Percentiles rank a stretch among this genome's conserved stretches.
These are phyloP conservation scores for Cotesia glomerata DNA, from an alignment of 1,140 invertebrate genomes.

Conservation along the genomic window DNA sequence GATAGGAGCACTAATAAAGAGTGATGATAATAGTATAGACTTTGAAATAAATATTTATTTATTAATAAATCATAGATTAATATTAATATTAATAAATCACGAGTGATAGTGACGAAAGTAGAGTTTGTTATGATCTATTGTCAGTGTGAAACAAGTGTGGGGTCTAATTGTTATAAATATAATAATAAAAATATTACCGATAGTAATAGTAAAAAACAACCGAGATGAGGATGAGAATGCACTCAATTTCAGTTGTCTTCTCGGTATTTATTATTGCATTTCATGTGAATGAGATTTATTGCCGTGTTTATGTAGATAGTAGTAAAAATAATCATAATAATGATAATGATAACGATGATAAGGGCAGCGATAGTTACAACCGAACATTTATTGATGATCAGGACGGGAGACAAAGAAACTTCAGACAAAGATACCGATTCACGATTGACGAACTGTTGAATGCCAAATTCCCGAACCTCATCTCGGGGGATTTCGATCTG, in stretches of 20 bases:
- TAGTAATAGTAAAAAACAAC: conserved; percentile 17
- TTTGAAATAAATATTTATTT: no score
- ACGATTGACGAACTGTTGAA: conserved; percentile 74
- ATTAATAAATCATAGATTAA: no score
- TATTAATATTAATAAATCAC: no score
- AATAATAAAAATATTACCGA: not conserved
- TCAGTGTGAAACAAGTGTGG: not conserved
- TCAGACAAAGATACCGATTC: conserved; percentile 60
- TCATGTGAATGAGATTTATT: not conserved
- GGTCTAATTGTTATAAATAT: conserved; percentile 22
- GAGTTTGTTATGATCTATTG: conserved; percentile 1
- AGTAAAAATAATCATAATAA: conserved; percentile 6
- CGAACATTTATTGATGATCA: not conserved
- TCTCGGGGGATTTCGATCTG: conserved; percentile 78
- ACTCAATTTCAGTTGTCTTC: not conserved
- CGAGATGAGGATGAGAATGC: conserved; percentile 28
- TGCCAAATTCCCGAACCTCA: conserved; percentile 69
- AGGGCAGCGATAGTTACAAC: conserved; percentile 2
- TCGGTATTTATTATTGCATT: not conserved
- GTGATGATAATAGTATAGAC: no score
- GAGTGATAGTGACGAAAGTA: not conserved
- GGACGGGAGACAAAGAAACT: no score
- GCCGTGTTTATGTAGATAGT: conserved; percentile 7
- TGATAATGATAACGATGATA: not conserved
- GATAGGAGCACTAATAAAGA: no score